phyloP scores from a whole-genome alignment of 2,797 vertebrate species.

The Danionella dracula region DNA sequence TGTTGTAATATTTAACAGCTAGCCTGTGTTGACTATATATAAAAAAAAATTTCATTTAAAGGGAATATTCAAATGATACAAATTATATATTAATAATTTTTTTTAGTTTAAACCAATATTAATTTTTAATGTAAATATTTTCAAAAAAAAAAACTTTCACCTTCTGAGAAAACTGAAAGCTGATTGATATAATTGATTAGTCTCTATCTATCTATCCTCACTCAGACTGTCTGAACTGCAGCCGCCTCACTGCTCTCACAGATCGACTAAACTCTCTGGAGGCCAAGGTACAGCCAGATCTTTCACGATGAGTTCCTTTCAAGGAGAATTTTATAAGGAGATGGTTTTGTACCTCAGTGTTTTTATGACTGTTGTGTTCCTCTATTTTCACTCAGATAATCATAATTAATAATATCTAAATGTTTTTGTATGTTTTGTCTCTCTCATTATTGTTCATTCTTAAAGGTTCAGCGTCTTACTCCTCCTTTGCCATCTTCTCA shows the following conservation, averaged over 20 bases:
- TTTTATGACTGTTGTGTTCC: background rate
- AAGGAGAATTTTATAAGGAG: background rate
- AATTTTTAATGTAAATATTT: too few species aligned
- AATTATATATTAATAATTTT: too few species aligned
- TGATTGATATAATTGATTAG: background rate
- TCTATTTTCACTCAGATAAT: background rate
- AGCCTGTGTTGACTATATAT: background rate
- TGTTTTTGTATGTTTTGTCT: background rate
- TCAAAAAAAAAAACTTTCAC: too few species aligned
- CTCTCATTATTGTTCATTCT: background rate
- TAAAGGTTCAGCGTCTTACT: slow-evolving; percentile 75
- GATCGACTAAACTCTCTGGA: slow-evolving; percentile 79
- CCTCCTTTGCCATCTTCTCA: slow-evolving; percentile 47
- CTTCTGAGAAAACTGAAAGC: background rate
- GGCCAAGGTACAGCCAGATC: slow-evolving; percentile 68
- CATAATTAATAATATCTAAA: background rate
- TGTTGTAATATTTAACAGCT: slow-evolving; percentile 2
- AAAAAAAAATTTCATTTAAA: too few species aligned
- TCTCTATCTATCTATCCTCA: slow-evolving; percentile 11
- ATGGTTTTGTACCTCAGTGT: background rate
- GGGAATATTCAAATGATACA: too few species aligned
- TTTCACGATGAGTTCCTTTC: slow-evolving; percentile 1
- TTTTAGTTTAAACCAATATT: too few species aligned
- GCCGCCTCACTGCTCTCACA: slow-evolving; percentile 72
- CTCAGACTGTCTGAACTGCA: slow-evolving; percentile 90